A percentile compares a stretch with the other conserved stretches of the same genome.
Conservation (phyloP, 2,888 invertebrate species). For the Eupithecia dodoneata region DNA sequence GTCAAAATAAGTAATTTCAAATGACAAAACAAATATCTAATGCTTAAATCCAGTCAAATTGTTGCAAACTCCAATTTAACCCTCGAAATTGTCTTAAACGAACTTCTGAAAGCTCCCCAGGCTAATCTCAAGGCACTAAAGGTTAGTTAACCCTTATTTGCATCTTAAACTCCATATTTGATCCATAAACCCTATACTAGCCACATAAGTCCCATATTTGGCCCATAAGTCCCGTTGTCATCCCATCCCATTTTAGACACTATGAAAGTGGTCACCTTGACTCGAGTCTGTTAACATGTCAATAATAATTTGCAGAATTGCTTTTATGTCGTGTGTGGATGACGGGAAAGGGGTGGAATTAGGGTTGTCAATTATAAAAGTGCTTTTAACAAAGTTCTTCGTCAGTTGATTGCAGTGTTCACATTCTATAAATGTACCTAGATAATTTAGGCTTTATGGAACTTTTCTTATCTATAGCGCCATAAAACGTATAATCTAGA, state of each 20-base stretch:
- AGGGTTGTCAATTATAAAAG: constrained; percentile 57
- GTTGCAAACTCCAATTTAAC: neutral
- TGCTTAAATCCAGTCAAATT: neutral
- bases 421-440: too few relatives aligned
- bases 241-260: constrained; percentile 18
- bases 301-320: constrained; percentile 82
- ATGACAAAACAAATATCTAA: neutral
- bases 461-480: neutral
- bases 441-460: too few relatives aligned
- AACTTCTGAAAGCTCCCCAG: constrained; percentile 18
- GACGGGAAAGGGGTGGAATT: constrained; percentile 66
- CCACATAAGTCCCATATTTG: constrained; percentile 4
- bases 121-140: constrained; percentile 32
- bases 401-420: too few relatives aligned
- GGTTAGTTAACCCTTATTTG: constrained; percentile 38
- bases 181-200: constrained; percentile 5
- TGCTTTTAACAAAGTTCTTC: too few relatives aligned
- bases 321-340: constrained; percentile 69
- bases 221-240: constrained; percentile 18
- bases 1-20: neutral
- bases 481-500: too few relatives aligned
- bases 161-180: neutral
- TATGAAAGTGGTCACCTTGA: constrained; percentile 53
- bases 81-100: constrained; percentile 12
- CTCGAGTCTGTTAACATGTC: constrained; percentile 77